Conservation (phyloP, 2,888 invertebrate genomes). For the Epinotia bilunana region DNA sequence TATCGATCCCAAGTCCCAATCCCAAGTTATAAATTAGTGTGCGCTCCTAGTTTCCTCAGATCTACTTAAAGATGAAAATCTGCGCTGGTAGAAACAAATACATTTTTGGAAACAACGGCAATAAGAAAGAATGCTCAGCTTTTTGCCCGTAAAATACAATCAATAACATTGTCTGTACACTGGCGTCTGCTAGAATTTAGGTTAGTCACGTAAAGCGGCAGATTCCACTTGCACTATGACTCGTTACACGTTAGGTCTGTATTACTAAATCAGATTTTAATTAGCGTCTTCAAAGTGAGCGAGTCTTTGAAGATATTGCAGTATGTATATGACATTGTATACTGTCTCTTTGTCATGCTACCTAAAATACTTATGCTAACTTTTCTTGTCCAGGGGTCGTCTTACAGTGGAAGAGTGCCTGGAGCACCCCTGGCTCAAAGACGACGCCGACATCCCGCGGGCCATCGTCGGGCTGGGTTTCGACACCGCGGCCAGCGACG, state of each 20-base stretch:
- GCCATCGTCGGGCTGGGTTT: conserved; percentile 77
- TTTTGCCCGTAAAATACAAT: neutral
- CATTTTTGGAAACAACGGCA: no score
- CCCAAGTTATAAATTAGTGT: neutral
- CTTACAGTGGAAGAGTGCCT: conserved; percentile 95
- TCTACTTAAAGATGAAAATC: neutral
- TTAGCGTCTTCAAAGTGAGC: neutral
- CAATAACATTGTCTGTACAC: neutral
- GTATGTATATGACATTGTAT: neutral
- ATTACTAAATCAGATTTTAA: neutral
- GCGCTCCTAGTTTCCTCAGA: neutral
- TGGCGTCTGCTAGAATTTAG: neutral
- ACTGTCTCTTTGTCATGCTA: neutral
- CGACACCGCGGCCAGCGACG: conserved; percentile 63
- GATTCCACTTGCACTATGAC: neutral
- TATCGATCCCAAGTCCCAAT: conserved; percentile 91
- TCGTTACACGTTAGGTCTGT: neutral
- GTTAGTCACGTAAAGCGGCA: neutral
- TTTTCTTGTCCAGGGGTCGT: conserved; percentile 88
- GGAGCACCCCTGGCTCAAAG: conserved; percentile 94
- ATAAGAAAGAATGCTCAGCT: no score
- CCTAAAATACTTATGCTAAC: conserved; percentile 22
- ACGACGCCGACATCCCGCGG: conserved; percentile 83
- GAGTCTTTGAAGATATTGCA: neutral
- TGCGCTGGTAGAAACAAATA: neutral